Base-by-base conservation (phyloP, 2,113 vertebrate species). In the Colinus virginianus region DNA sequence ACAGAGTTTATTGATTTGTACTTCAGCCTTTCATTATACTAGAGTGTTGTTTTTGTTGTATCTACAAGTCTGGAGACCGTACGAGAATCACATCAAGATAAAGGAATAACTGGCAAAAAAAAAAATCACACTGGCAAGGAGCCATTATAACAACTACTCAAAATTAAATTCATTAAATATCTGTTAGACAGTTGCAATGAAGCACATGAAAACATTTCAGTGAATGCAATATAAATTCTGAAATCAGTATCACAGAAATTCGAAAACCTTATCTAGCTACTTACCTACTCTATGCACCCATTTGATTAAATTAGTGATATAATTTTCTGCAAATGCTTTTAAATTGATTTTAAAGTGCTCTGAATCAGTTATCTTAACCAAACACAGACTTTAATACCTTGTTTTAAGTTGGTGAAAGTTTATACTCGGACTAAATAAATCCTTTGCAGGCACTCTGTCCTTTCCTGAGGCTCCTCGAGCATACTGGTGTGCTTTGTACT, bases 281-380 rank as follows among this genome's bases (percentile, higher is more conserved):
- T 49, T 72, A 63, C 45, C 45, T 42, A n/a, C 34, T 82, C 42
- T 32, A 56, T 51, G 74, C 78, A 83, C 19, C 16, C 28, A 25
- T 72, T 42, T 58, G 72, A 58, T 28, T 59, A 69, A 74, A 72
- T 45, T 58, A 68, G 28, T 15, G 38, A 36, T 64, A 78, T 9
- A 34, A 40, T 53, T 69, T 90, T 79, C 72, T 84, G 83, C 91
- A 82, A 78, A 68, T 43, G 83, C 42, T 56, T 77, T 77, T 30
- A 77, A 66, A 86, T 38, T 86, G 19, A 67, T 78, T 90, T 66
- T 55, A 38, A 78, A 81, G 59, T 56, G 26, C 61, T 93, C 63
- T 93, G 72, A 84, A 59, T 68, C 46, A 55, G 68, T 80, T 96
- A 91, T 94, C 93, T 95, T 94, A 94, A 91, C 63, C 95, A 93